Percentiles rank a stretch among this genome's conserved stretches.
These are phyloP conservation scores for Craniophora ligustri DNA, from an alignment of 2,888 invertebrate species.

Conservation along the genomic window DNA sequence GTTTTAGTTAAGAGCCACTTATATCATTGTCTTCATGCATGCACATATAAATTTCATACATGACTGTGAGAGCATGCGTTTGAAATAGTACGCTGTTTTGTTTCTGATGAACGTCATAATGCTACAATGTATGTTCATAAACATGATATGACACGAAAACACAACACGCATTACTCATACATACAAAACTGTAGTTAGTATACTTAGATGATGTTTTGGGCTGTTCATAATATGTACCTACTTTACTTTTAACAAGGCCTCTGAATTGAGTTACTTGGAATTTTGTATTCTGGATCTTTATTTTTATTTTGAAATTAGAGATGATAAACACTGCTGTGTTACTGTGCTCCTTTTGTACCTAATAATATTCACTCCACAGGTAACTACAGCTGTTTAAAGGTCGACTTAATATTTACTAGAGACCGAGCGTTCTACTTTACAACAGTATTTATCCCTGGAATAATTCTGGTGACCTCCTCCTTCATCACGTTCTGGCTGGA, in stretches of 20 bases:
- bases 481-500: constrained; percentile 97
- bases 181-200: constrained; percentile 81
- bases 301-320: constrained; percentile 60
- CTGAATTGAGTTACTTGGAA: constrained; percentile 89
- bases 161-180: constrained; percentile 88
- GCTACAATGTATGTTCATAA: constrained; percentile 68
- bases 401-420: constrained; percentile 95
- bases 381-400: constrained; percentile 96
- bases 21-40: constrained; percentile 71
- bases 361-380: constrained; percentile 89
- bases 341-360: constrained; percentile 69
- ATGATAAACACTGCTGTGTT: constrained; percentile 46
- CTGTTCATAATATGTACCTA: constrained; percentile 72
- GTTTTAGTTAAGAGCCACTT: constrained; percentile 63
- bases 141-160: constrained; percentile 81
- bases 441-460: constrained; percentile 96
- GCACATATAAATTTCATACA: constrained; percentile 63
- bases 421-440: constrained; percentile 97
- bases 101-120: constrained; percentile 65
- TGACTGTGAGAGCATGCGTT: constrained; percentile 67
- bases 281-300: constrained; percentile 69
- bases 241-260: constrained; percentile 83
- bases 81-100: constrained; percentile 65
- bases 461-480: constrained; percentile 96
- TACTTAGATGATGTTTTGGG: constrained; percentile 65